Evolutionary conservation across 64 coral and sea anemone species (phyloP), one percentile per base, ranked within the genome.

Genomic region (Hydrozoanthus tunicans): DNA sequence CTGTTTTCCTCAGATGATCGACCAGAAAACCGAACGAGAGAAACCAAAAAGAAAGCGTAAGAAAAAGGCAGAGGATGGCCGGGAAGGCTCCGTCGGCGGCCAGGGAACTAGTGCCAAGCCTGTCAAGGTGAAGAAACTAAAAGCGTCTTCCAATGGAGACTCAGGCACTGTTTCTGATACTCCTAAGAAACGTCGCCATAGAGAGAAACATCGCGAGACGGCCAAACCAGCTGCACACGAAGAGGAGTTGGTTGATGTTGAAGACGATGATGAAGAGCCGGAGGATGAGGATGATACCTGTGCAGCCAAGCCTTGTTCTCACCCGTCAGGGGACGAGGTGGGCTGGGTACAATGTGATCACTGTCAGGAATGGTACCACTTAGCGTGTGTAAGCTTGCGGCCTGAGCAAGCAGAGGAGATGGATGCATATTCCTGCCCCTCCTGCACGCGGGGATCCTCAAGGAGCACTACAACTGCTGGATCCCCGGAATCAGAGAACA

Each of bases 311-410:
- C 60, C 90, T 11, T 99, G 97, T 77, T 71, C 83, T 24, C 92
- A 86, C 52, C 97, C 97, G 26, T 89, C 91, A 20, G 94, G 97
- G 9, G 97, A 99, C 13, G 94, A 99, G 17, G 97, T 99, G 3
- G 94, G 92, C 17, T 99, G 97, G 97, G 97, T 99, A 5, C 97
- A 99, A 79, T 99, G 97, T 79, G 97, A 99, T 60, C 69, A 64
- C 15, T 99, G 97, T 80, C 92, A 99, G 70, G 84, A 91, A 58
- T 99, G 97, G 97, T 99, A 91, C 15, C 97, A 99, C 75, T 64
- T 95, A 7, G 61, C 92, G 3, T 99, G 97, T 70, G 93, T 99
- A 51, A 92, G 89, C 14, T 83, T 99, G 7, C 91, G 89, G 55
- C 81, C 92, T 9, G 90, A 95, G 58, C 86, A 91, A 53, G 97